phyloP scores from a whole-genome alignment of 2,113 vertebrate species.

The Nipponia nippon region DNA sequence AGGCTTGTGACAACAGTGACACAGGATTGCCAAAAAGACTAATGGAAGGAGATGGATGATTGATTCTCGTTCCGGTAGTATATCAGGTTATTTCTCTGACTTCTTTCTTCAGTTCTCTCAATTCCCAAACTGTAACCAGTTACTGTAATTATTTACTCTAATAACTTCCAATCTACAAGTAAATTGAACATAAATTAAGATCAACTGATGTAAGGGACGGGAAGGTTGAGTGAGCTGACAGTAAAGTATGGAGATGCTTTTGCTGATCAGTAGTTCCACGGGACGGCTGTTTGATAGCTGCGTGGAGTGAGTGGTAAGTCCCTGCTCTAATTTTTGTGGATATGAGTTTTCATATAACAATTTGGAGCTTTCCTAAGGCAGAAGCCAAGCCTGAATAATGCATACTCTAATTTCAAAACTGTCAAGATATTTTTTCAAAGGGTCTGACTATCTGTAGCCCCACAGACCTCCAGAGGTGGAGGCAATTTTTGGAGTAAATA shows the following conservation, averaged over 20 bases:
- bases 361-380: not conserved
- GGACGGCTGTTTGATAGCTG: not conserved
- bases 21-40: slow-evolving; percentile 33
- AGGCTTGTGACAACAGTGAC: slow-evolving; percentile 9
- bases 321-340: not conserved
- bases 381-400: not conserved
- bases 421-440: not conserved
- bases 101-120: not conserved
- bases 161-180: slow-evolving; percentile 11
- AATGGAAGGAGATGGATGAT: slow-evolving; percentile 18
- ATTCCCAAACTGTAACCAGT: slow-evolving; percentile 10
- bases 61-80: slow-evolving; percentile 16
- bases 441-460: not conserved
- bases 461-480: not conserved
- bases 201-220: not conserved
- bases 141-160: slow-evolving; percentile 38
- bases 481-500: not conserved
- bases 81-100: slow-evolving; percentile 22
- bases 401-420: not conserved
- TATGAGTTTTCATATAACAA: not conserved
- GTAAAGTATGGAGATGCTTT: not conserved
- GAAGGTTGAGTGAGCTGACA: not conserved
- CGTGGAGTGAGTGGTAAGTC: not conserved
- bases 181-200: slow-evolving; percentile 5
- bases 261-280: not conserved